phyloP scores from a whole-genome alignment of 2,888 invertebrate species.

The Ennomos fuscantarius region DNA sequence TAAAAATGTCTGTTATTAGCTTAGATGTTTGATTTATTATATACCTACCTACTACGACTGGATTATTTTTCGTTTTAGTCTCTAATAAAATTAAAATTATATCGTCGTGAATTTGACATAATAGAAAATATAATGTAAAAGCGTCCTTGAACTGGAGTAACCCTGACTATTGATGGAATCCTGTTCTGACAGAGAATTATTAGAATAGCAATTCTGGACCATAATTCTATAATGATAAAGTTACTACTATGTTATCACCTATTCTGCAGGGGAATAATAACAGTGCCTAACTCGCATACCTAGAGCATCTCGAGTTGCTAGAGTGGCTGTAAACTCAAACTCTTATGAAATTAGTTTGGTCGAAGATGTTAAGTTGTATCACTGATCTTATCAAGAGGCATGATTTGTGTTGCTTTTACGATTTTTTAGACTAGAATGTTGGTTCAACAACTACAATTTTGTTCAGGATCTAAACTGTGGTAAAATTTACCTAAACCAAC shows the following conservation, averaged over 20 bases:
- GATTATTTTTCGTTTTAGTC: no score
- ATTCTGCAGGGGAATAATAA: slow-evolving; percentile 18
- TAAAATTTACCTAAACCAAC: no score
- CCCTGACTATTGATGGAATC: slow-evolving; percentile 45
- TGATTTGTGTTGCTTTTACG: no score
- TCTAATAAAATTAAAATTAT: no score
- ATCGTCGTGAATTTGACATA: slow-evolving; percentile 8
- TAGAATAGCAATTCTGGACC: slow-evolving; percentile 15
- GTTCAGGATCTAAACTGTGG: no score
- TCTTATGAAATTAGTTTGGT: background rate
- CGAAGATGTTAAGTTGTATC: background rate
- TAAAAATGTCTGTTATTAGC: no score
- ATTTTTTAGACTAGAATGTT: no score
- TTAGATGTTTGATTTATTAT: no score
- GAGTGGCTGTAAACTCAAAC: background rate
- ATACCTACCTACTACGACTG: no score
- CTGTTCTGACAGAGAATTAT: slow-evolving; percentile 25
- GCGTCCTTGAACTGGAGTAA: slow-evolving; percentile 72
- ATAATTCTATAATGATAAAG: slow-evolving; percentile 13
- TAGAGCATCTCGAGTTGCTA: slow-evolving; percentile 24
- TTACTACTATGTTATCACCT: background rate
- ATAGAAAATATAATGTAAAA: slow-evolving; percentile 51
- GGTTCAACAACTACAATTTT: no score
- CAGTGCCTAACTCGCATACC: slow-evolving; percentile 23
- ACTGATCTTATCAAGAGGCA: no score